A percentile compares a stretch with the other conserved stretches of the same genome.
Evolutionary conservation across 2,113 vertebrate genomes (phyloP).

Genomic region (Malurus cyaneus): DNA sequence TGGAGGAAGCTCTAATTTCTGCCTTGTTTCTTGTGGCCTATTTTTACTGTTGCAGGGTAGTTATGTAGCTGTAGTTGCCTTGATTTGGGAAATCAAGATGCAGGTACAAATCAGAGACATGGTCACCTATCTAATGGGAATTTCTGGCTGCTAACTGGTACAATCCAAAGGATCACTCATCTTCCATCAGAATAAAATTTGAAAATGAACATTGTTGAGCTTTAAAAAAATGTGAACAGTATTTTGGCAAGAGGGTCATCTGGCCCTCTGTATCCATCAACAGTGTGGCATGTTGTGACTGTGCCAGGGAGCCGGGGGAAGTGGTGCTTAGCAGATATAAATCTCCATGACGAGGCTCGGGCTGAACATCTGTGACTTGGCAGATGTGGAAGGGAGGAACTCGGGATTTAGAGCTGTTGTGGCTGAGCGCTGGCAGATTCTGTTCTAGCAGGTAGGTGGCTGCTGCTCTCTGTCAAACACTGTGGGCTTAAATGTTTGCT

Average conservation of each 20-base stretch:
- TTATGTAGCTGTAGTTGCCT: background rate
- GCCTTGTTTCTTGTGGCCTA: background rate
- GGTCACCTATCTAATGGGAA: background rate
- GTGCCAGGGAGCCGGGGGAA: background rate
- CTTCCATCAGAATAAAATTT: background rate
- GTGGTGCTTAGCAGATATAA: background rate
- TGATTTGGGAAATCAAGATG: background rate
- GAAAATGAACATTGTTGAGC: background rate
- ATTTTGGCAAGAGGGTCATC: background rate
- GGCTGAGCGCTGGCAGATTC: background rate
- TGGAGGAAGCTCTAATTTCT: background rate
- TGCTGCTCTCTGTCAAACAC: background rate
- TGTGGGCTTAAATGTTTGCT: background rate
- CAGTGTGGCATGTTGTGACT: background rate
- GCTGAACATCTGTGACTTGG: background rate
- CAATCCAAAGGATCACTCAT: background rate
- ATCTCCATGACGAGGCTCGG: background rate
- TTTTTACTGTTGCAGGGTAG: background rate
- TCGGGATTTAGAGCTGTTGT: background rate
- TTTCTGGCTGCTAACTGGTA: background rate
- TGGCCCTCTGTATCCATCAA: background rate
- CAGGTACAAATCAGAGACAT: background rate
- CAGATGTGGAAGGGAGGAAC: background rate
- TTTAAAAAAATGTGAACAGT: background rate
- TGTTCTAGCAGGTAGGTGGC: background rate